phyloP scores from a whole-genome alignment of 2,797 vertebrate genomes.

The Staurois parvus region DNA sequence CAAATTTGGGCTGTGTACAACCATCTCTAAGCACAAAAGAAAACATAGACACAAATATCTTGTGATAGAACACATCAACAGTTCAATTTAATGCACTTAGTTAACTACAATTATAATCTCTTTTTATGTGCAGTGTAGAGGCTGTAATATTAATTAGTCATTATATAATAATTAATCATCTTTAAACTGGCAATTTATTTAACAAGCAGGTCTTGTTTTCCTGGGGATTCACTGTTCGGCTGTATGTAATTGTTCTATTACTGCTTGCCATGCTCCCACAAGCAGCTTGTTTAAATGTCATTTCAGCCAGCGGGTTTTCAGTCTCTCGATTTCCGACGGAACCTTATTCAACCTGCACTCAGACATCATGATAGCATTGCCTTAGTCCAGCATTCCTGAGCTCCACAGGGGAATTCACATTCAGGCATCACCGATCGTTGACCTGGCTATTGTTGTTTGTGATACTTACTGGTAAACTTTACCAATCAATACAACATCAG shows the following conservation, averaged over 20 bases:
- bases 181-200: slow-evolving; percentile 24
- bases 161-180: slow-evolving; percentile 37
- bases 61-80: background rate
- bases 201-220: slow-evolving; percentile 13
- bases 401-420: slow-evolving; percentile 80
- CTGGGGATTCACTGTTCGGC: slow-evolving; percentile 57
- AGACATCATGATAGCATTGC: slow-evolving; percentile 81
- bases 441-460: slow-evolving; percentile 98
- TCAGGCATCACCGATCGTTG: slow-evolving; percentile 91
- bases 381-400: slow-evolving; percentile 73
- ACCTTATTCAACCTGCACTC: slow-evolving; percentile 79
- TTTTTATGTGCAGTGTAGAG: slow-evolving; percentile 1
- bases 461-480: slow-evolving; percentile 98
- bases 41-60: background rate
- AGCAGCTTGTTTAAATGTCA: slow-evolving; percentile 95
- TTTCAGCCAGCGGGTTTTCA: slow-evolving; percentile 76
- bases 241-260: slow-evolving; percentile 89
- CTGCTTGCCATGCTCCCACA: slow-evolving; percentile 84
- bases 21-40: background rate
- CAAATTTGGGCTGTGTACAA: background rate
- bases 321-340: slow-evolving; percentile 69
- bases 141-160: slow-evolving; percentile 20
- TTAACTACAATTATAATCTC: slow-evolving; percentile 27
- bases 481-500: slow-evolving; percentile 97
- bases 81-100: slow-evolving; percentile 26